A percentile compares a stretch with the other conserved stretches of the same genome.
These are phyloP conservation scores for Anthopleura xanthogrammica DNA, from an alignment of 92 coral and sea anemone genomes.

Conservation along the genomic window DNA sequence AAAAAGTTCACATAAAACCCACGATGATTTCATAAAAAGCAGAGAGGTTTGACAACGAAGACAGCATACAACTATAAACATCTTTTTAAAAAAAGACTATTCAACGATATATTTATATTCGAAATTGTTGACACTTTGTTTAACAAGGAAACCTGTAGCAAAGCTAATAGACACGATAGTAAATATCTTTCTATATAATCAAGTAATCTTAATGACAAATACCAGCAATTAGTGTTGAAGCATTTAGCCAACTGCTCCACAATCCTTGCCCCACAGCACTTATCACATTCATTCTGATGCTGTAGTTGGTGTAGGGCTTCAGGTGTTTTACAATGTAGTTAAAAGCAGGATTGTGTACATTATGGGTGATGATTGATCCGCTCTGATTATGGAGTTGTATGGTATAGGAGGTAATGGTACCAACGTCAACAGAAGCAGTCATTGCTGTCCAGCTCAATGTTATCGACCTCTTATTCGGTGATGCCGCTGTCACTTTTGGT, in stretches of 20 bases:
- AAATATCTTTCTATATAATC: no score
- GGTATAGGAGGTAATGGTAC: background rate
- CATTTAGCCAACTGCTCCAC: slow-evolving; percentile 20
- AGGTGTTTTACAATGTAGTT: background rate
- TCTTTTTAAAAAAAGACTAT: no score
- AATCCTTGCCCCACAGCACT: slow-evolving; percentile 39
- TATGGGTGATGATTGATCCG: background rate
- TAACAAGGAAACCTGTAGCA: no score
- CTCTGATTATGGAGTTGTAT: slow-evolving; percentile 1
- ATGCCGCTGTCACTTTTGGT: background rate
- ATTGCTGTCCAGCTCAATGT: background rate
- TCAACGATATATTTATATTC: no score
- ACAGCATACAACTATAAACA: no score
- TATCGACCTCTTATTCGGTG: slow-evolving; percentile 11
- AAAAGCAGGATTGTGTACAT: background rate
- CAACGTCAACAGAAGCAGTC: slow-evolving; percentile 2
- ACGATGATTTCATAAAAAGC: no score
- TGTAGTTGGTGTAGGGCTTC: slow-evolving; percentile 32
- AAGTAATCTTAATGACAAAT: no score
- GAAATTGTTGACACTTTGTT: no score
- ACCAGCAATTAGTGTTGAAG: slow-evolving; percentile 22
- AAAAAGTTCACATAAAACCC: no score
- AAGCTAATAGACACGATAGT: no score
- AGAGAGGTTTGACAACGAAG: no score
- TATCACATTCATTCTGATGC: slow-evolving; percentile 10